These are phyloP conservation scores for Atlantisia rogersi DNA, from an alignment of 2,113 vertebrate genomes.

Conservation along the genomic window DNA sequence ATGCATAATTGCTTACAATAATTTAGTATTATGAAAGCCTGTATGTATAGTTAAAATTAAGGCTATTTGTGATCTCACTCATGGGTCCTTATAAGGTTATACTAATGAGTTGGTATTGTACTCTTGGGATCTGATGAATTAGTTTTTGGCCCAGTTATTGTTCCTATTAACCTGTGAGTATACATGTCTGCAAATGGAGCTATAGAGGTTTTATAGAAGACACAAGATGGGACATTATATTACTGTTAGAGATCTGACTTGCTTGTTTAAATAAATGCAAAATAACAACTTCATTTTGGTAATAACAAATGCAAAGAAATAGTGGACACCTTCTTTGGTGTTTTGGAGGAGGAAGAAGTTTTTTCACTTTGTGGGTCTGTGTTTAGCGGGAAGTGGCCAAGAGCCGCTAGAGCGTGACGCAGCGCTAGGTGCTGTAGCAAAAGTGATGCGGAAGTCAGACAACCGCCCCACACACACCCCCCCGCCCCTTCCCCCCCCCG, in stretches of 20 bases:
- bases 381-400: no score
- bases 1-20: background rate
- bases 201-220: background rate
- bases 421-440: no score
- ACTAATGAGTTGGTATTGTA: background rate
- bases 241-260: background rate
- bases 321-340: background rate
- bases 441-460: no score
- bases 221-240: background rate
- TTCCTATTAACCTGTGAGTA: background rate
- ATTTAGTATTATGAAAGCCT: background rate
- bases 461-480: no score
- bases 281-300: background rate
- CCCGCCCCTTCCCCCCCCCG: no score
- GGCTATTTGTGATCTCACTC: background rate
- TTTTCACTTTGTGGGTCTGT: background rate
- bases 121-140: background rate
- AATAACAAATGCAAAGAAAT: background rate
- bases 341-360: background rate
- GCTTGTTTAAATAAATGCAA: background rate
- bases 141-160: background rate
- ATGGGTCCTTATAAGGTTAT: background rate
- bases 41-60: background rate
- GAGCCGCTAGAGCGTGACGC: no score
- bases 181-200: background rate